Conservation (phyloP, 2,113 vertebrate species). For the Halcyon malimbica region DNA sequence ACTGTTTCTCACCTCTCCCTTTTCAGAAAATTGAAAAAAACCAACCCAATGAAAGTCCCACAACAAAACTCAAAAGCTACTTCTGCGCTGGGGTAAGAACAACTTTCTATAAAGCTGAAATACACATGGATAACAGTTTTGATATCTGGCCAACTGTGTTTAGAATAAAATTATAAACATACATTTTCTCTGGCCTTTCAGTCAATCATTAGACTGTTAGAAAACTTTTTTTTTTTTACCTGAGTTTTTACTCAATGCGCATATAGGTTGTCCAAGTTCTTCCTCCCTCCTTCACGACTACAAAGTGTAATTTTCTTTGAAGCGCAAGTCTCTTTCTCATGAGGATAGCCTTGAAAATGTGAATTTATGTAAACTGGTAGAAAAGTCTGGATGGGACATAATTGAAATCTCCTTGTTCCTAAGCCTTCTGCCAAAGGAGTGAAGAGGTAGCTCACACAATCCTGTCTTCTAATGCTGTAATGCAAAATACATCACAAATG, state of each 20-base stretch:
- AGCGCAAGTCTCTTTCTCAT: background rate
- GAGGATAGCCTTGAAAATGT: slow-evolving; percentile 25
- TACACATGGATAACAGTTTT: background rate
- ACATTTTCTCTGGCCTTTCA: background rate
- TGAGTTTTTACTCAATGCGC: slow-evolving; percentile 10
- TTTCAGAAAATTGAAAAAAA: background rate
- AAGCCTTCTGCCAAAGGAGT: background rate
- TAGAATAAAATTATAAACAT: background rate
- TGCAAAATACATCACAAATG: slow-evolving; percentile 9
- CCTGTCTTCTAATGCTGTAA: background rate
- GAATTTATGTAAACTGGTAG: slow-evolving; percentile 2
- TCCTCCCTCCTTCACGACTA: slow-evolving; percentile 8
- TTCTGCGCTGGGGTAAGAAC: background rate
- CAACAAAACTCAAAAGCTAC: background rate
- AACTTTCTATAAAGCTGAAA: background rate
- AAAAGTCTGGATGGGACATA: background rate
- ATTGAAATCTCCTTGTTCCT: background rate
- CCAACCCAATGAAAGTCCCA: background rate
- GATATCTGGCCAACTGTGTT: background rate
- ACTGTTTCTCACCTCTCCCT: background rate
- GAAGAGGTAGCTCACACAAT: background rate
- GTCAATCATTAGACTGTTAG: background rate
- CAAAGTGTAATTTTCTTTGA: background rate
- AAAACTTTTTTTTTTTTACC: slow-evolving; percentile 20
- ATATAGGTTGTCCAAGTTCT: background rate